Evolutionary conservation across 2,888 invertebrate species (phyloP).

Genomic region (Thera britannica): DNA sequence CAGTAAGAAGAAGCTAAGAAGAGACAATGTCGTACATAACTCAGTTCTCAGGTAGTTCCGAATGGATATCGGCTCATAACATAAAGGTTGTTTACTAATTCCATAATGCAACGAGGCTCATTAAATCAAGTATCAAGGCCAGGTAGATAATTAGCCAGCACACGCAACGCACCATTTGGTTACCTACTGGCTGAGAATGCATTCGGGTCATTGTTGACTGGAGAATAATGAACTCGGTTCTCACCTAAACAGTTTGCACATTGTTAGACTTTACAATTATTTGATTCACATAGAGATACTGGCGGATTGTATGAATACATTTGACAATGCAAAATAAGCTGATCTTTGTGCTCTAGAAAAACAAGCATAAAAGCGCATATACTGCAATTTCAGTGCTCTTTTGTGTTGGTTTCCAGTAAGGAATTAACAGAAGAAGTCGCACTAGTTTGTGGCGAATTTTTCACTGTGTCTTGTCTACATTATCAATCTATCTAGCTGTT

Average conservation of each 20-base stretch:
- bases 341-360: slow-evolving; percentile 11
- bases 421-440: background rate
- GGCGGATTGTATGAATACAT: slow-evolving; percentile 10
- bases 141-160: slow-evolving; percentile 37
- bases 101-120: slow-evolving; percentile 32
- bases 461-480: slow-evolving; percentile 1
- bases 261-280: slow-evolving; percentile 30
- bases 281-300: slow-evolving; percentile 23
- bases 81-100: slow-evolving; percentile 18
- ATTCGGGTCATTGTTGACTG: slow-evolving; percentile 55
- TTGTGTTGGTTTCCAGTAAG: background rate
- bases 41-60: background rate
- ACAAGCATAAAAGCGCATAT: too few species aligned
- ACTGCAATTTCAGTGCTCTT: too few species aligned
- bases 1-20: too few species aligned
- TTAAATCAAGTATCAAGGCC: slow-evolving; percentile 48
- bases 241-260: slow-evolving; percentile 34
- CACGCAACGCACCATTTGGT: slow-evolving; percentile 53
- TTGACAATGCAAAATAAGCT: slow-evolving; percentile 13
- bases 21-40: background rate
- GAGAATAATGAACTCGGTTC: slow-evolving; percentile 45
- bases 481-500: slow-evolving; percentile 10
- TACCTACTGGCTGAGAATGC: slow-evolving; percentile 45
- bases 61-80: slow-evolving; percentile 10
- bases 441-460: too few species aligned